phyloP scores from a whole-genome alignment of 2,888 invertebrate genomes.

The Drosophila meridiana region DNA sequence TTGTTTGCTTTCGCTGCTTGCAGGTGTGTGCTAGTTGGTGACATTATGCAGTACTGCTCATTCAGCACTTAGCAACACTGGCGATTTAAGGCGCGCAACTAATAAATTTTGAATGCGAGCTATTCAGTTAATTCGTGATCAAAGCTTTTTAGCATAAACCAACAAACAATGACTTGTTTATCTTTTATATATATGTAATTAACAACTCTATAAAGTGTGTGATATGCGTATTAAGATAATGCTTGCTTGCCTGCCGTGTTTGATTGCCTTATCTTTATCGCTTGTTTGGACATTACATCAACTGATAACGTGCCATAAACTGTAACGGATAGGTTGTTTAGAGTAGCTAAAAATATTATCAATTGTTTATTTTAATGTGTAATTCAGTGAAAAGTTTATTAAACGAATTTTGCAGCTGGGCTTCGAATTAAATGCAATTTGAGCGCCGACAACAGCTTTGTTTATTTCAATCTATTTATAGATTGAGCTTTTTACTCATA shows the following conservation, averaged over 20 bases:
- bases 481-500: constrained; percentile 28
- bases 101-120: constrained; percentile 4
- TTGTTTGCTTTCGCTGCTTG: constrained; percentile 14
- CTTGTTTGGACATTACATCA: background rate
- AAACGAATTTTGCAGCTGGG: constrained; percentile 14
- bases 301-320: constrained; percentile 3
- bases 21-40: constrained; percentile 46
- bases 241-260: too few relatives aligned
- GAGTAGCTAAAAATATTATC: background rate
- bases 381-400: background rate
- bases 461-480: constrained; percentile 20
- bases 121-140: background rate
- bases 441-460: constrained; percentile 15
- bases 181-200: background rate
- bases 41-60: constrained; percentile 34
- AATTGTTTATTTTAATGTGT: background rate
- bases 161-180: background rate
- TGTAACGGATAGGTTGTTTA: background rate
- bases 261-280: constrained; percentile 8
- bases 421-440: constrained; percentile 12
- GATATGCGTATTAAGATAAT: background rate
- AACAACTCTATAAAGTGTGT: background rate
- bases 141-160: background rate
- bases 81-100: constrained; percentile 15
- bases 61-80: constrained; percentile 34